Conservation (phyloP, 2,113 vertebrate genomes). For the Tragulus kanchil region DNA sequence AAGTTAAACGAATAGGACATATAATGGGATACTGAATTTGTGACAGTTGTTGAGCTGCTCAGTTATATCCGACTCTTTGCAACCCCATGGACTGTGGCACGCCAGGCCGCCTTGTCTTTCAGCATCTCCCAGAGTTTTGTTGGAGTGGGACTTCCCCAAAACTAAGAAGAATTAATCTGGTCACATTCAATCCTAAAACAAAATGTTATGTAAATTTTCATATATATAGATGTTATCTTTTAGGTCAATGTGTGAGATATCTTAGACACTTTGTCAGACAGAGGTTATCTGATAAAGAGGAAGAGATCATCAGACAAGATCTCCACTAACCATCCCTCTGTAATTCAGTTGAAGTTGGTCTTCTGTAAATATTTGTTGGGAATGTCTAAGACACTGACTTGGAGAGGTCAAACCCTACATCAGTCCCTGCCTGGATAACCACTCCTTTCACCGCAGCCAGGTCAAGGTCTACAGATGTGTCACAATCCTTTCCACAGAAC, state of each 20-base stretch:
- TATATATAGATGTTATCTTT: constrained; percentile 40
- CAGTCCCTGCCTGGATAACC: constrained; percentile 97
- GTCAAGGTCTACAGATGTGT: constrained; percentile 96
- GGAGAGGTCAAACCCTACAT: constrained; percentile 98
- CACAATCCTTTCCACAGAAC: constrained; percentile 96
- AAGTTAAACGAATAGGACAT: constrained; percentile 10
- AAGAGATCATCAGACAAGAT: constrained; percentile 51
- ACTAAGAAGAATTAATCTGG: constrained; percentile 11
- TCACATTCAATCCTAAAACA: constrained; percentile 26
- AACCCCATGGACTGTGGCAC: too few relatives aligned
- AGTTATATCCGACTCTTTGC: too few relatives aligned
- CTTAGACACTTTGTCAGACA: neutral
- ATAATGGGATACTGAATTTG: neutral
- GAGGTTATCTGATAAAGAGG: constrained; percentile 27
- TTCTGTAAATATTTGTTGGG: constrained; percentile 96
- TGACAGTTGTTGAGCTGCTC: neutral
- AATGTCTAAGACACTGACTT: constrained; percentile 98
- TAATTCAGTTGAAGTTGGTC: constrained; percentile 93
- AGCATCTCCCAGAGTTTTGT: neutral
- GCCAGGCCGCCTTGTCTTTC: too few relatives aligned
- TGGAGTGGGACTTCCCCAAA: constrained; percentile 42
- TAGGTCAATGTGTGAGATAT: constrained; percentile 20
- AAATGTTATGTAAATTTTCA: constrained; percentile 34
- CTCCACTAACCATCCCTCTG: neutral
- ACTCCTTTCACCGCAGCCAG: constrained; percentile 96